phyloP scores from a whole-genome alignment of 53 echinoderm and acorn worm species.

The Apostichopus leukothele region DNA sequence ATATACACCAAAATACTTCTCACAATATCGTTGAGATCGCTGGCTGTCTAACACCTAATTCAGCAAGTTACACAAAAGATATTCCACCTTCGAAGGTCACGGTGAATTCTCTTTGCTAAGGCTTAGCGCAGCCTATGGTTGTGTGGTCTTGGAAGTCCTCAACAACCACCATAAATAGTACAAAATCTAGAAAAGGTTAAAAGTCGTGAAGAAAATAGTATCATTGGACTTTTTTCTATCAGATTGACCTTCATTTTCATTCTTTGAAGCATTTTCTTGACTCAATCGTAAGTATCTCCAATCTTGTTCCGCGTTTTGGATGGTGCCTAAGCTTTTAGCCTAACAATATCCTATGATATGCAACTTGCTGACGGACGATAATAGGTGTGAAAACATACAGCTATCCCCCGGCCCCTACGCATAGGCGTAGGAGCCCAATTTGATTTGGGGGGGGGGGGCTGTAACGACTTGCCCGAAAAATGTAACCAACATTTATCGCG shows the following conservation, averaged over 20 bases:
- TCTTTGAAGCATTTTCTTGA: conserved; percentile 22
- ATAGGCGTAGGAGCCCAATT: background rate
- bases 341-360: background rate
- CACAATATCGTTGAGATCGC: no score
- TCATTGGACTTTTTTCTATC: no score
- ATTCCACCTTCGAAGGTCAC: no score
- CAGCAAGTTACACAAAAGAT: no score
- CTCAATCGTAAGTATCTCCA: background rate
- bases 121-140: background rate
- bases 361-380: background rate
- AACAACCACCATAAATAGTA: conserved; percentile 16
- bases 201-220: no score
- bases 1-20: no score
- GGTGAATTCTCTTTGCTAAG: no score
- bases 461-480: no score
- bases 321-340: background rate
- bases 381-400: background rate
- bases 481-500: no score
- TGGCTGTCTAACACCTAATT: no score
- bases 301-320: background rate
- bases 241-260: conserved; percentile 14
- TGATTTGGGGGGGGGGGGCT: no score
- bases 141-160: conserved; percentile 7
- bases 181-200: background rate
- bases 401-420: background rate